Evolutionary conservation across 2,888 invertebrate genomes (phyloP).

Genomic region (Mesorhabditis spiculigera): DNA sequence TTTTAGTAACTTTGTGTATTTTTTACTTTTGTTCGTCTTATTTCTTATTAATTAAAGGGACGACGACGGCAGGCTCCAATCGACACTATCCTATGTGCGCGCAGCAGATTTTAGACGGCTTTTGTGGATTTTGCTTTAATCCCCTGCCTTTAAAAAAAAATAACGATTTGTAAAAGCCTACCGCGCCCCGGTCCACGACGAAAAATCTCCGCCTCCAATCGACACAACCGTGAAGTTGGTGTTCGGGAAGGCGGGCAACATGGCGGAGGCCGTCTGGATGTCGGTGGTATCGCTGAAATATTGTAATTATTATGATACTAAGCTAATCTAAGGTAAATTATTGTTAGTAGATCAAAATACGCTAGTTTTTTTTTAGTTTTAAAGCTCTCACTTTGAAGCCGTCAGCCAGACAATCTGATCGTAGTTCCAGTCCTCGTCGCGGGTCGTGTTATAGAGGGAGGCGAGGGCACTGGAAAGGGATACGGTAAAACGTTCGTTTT

Average conservation of each 20-base stretch:
- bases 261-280: not conserved
- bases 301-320: too few relatives aligned
- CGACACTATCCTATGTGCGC: too few relatives aligned
- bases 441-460: not conserved
- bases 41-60: too few relatives aligned
- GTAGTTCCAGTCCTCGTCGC: not conserved
- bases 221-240: not conserved
- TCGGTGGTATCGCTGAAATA: not conserved
- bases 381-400: not conserved
- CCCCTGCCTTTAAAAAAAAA: not conserved
- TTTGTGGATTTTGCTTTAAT: too few relatives aligned
- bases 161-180: not conserved
- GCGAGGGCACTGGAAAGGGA: not conserved
- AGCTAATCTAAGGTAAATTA: not conserved
- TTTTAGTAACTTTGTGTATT: too few relatives aligned
- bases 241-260: conserved; percentile 3
- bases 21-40: too few relatives aligned
- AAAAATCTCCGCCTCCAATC: conserved; percentile 3
- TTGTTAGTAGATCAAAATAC: not conserved
- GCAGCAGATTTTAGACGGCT: too few relatives aligned
- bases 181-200: not conserved
- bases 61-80: too few relatives aligned
- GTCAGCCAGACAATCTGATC: conserved; percentile 4
- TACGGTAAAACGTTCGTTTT: too few relatives aligned
- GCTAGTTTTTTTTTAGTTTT: not conserved